phyloP scores from a whole-genome alignment of 92 coral and sea anemone genomes.

The Phenganax subtilis region DNA sequence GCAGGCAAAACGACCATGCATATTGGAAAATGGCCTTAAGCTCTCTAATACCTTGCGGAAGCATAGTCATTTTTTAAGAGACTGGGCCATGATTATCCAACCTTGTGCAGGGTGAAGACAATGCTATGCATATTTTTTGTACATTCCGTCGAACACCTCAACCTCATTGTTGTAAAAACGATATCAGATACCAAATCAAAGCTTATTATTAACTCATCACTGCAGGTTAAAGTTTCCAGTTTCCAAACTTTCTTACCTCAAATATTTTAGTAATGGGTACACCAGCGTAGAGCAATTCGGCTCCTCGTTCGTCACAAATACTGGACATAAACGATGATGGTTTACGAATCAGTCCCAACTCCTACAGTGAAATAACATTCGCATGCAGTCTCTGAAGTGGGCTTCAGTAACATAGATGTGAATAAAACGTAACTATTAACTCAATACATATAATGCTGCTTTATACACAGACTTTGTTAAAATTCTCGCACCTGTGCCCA shows the following conservation, averaged over 20 bases:
- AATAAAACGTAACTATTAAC: no score
- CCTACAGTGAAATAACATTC: constrained; percentile 46
- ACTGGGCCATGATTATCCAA: background rate
- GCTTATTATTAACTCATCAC: no score
- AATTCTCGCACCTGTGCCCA: constrained; percentile 88
- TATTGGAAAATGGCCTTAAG: no score
- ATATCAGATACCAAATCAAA: no score
- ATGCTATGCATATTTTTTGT: no score
- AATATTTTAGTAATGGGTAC: constrained; percentile 98
- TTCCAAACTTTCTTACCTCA: constrained; percentile 44
- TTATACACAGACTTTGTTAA: background rate
- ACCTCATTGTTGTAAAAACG: no score
- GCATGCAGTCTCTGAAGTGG: background rate
- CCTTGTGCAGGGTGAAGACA: no score
- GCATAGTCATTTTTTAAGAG: background rate
- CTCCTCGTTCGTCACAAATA: constrained; percentile 99
- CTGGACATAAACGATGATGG: constrained; percentile 99
- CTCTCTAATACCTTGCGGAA: no score
- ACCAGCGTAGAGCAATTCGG: constrained; percentile 93
- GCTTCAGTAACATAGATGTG: no score
- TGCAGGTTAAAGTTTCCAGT: no score
- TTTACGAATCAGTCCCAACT: constrained; percentile 92
- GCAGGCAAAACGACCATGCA: no score
- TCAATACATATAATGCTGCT: background rate
- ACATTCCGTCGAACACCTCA: no score